Percentiles rank a stretch among this genome's conserved stretches.
These are phyloP conservation scores for Martes martes DNA, from an alignment of 2,113 vertebrate species.

Conservation along the genomic window DNA sequence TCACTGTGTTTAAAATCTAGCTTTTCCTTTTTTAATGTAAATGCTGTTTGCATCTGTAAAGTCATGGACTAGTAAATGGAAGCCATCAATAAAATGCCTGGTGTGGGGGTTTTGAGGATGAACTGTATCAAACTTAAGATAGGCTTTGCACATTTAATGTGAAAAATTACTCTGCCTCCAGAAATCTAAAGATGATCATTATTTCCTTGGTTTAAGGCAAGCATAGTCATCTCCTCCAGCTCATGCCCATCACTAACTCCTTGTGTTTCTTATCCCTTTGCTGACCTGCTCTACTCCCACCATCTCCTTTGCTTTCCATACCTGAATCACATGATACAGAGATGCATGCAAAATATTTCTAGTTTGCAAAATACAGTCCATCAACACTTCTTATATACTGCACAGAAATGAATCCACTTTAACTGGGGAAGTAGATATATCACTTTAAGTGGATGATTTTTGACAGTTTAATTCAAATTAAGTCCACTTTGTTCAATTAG, in stretches of 20 bases:
- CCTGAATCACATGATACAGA: conserved; percentile 62
- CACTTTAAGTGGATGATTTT: conserved; percentile 83
- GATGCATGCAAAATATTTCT: conserved; percentile 70
- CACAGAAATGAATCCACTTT: conserved; percentile 81
- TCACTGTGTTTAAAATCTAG: neutral
- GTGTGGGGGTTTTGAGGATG: neutral
- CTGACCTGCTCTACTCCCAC: neutral
- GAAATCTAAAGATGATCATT: neutral
- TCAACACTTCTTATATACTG: conserved; percentile 78
- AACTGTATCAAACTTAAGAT: neutral
- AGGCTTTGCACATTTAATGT: neutral
- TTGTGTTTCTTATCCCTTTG: neutral
- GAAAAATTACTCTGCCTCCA: neutral
- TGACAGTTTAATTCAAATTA: conserved; percentile 86
- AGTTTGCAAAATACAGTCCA: conserved; percentile 72
- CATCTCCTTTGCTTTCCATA: conserved; percentile 8
- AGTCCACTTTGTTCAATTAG: conserved; percentile 84
- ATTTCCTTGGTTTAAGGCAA: neutral
- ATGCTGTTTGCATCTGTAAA: neutral
- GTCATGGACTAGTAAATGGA: neutral
- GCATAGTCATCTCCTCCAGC: neutral
- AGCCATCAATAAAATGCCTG: neutral
- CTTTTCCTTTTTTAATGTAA: conserved; percentile 1
- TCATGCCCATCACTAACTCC: neutral
- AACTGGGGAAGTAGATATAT: conserved; percentile 75